phyloP scores from a whole-genome alignment of 2,888 invertebrate species.

The Siphlonurus alternatus region DNA sequence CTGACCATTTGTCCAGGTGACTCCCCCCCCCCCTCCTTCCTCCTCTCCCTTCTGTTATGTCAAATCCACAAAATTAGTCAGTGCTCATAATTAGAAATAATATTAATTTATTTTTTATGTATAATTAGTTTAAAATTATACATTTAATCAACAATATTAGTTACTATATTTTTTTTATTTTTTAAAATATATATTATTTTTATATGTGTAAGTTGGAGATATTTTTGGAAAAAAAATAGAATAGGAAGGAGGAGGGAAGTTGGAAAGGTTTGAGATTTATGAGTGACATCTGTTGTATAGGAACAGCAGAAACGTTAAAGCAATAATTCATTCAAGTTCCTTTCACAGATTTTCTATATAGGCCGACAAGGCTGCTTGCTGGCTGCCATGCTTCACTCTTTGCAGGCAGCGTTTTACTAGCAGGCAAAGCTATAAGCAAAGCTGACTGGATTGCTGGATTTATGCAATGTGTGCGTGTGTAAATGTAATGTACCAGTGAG shows the following conservation, averaged over 20 bases:
- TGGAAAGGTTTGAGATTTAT: conserved; percentile 4
- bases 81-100: no score
- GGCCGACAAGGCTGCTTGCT: background rate
- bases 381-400: background rate
- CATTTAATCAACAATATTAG: no score
- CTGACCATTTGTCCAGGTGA: background rate
- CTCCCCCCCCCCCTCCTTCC: background rate
- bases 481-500: no score
- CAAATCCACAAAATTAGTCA: no score
- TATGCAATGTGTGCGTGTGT: no score
- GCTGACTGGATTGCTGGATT: no score
- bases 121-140: no score
- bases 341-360: background rate
- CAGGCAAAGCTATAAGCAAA: no score
- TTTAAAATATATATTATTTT: no score
- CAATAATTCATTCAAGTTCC: conserved; percentile 4
- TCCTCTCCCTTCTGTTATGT: background rate
- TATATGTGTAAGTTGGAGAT: background rate
- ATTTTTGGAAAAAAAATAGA: background rate
- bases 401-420: background rate
- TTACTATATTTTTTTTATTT: no score
- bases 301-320: conserved; percentile 2
- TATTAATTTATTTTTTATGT: no score
- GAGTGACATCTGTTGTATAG: conserved; percentile 3
- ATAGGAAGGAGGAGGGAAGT: background rate